A percentile compares a stretch with the other conserved stretches of the same genome.
phyloP scores from a whole-genome alignment of 2,113 vertebrate species.

The Phrynocephalus versicolor region DNA sequence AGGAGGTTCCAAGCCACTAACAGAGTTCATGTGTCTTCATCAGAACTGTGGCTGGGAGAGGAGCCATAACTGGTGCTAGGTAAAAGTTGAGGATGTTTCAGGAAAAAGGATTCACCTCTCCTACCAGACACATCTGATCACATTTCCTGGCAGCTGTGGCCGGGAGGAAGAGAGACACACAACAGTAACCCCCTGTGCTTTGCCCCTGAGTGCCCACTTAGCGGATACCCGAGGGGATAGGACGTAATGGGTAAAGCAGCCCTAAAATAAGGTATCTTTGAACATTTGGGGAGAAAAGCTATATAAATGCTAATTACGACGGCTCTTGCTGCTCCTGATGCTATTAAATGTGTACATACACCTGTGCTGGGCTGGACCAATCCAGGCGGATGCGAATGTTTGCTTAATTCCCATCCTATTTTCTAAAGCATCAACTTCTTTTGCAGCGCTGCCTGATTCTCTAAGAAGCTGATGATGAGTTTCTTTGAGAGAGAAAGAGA shows the following conservation, averaged over 20 bases:
- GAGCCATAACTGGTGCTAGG: too few species aligned
- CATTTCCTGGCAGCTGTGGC: neutral
- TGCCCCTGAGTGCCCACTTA: too few species aligned
- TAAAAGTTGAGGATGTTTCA: too few species aligned
- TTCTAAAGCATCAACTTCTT: constrained; percentile 82
- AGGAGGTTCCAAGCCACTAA: too few species aligned
- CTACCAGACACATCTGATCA: neutral
- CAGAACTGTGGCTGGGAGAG: too few species aligned
- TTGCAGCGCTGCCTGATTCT: constrained; percentile 74
- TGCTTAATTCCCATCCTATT: constrained; percentile 48
- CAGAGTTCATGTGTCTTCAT: too few species aligned
- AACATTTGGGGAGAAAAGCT: neutral
- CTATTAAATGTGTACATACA: neutral
- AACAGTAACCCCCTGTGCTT: neutral
- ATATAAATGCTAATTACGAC: neutral
- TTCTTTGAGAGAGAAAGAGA: constrained; percentile 81
- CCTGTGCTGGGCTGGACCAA: constrained; percentile 2
- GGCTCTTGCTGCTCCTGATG: neutral
- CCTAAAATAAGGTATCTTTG: neutral
- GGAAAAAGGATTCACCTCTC: neutral
- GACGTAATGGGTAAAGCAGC: neutral
- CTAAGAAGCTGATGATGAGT: constrained; percentile 79
- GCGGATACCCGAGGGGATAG: neutral
- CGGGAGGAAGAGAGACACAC: neutral
- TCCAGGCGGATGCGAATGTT: constrained; percentile 2